phyloP scores from a whole-genome alignment of 2,113 vertebrate species.

The Cairina moschata region DNA sequence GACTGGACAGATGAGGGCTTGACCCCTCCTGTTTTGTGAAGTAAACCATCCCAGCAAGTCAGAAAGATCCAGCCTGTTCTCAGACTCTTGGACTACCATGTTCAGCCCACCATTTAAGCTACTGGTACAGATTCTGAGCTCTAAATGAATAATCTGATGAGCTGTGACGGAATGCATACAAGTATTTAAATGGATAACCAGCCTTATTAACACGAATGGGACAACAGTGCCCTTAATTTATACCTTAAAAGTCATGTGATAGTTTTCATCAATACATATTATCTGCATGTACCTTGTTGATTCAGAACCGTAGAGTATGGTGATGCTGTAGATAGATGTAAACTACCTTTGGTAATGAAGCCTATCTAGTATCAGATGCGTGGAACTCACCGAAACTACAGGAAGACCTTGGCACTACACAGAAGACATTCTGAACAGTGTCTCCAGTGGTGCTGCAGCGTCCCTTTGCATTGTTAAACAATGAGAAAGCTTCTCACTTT shows the following conservation, averaged over 20 bases:
- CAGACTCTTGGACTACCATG: not conserved
- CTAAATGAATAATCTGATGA: not conserved
- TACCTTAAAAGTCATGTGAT: not conserved
- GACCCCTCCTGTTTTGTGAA: not conserved
- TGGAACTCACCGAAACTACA: not conserved
- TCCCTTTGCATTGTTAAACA: not conserved
- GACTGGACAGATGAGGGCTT: not conserved
- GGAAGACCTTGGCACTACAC: rapidly evolving
- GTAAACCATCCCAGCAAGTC: rapidly evolving
- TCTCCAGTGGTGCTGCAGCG: not conserved
- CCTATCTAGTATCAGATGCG: not conserved
- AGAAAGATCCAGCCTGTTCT: not conserved
- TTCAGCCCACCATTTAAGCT: not conserved
- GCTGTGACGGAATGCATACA: not conserved
- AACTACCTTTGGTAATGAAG: not conserved
- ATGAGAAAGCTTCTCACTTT: not conserved
- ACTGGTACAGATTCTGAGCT: not conserved
- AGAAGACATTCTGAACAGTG: not conserved
- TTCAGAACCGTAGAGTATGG: not conserved
- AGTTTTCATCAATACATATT: not conserved
- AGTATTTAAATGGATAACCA: not conserved
- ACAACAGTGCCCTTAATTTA: not conserved
- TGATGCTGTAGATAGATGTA: not conserved
- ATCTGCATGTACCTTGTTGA: not conserved
- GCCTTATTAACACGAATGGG: not conserved